Conservation (phyloP, 2,888 invertebrate genomes). For the Eledona agricola region DNA sequence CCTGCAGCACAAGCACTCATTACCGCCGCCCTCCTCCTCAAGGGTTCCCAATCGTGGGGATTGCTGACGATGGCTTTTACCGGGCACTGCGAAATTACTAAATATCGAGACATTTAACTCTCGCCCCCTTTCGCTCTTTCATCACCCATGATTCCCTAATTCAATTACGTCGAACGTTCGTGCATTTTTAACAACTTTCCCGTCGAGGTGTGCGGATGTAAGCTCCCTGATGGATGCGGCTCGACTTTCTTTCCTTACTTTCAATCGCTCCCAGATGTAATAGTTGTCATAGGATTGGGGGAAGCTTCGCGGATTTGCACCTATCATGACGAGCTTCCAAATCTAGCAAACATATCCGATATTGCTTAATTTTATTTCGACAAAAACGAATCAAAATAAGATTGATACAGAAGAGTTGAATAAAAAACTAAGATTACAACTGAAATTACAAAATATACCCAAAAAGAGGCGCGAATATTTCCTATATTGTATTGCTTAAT, state of each 20-base stretch:
- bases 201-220: not conserved
- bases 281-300: slow-evolving; percentile 54
- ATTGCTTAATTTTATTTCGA: too few species aligned
- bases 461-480: too few species aligned
- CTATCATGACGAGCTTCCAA: too few species aligned
- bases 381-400: too few species aligned
- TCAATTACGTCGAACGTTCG: slow-evolving; percentile 25
- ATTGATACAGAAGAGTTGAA: too few species aligned
- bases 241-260: slow-evolving; percentile 38
- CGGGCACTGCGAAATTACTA: slow-evolving; percentile 52
- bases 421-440: too few species aligned
- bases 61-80: slow-evolving; percentile 51
- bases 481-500: too few species aligned
- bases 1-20: slow-evolving; percentile 58
- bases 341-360: too few species aligned
- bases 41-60: slow-evolving; percentile 35
- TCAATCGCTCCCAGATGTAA: slow-evolving; percentile 49
- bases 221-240: not conserved
- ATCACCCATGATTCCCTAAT: slow-evolving; percentile 31
- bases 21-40: slow-evolving; percentile 46
- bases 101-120: slow-evolving; percentile 54
- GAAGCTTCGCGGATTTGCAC: too few species aligned
- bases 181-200: slow-evolving; percentile 22
- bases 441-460: too few species aligned
- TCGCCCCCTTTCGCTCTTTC: slow-evolving; percentile 35